phyloP scores from a whole-genome alignment of 2,113 vertebrate species.

The Morone chrysops region DNA sequence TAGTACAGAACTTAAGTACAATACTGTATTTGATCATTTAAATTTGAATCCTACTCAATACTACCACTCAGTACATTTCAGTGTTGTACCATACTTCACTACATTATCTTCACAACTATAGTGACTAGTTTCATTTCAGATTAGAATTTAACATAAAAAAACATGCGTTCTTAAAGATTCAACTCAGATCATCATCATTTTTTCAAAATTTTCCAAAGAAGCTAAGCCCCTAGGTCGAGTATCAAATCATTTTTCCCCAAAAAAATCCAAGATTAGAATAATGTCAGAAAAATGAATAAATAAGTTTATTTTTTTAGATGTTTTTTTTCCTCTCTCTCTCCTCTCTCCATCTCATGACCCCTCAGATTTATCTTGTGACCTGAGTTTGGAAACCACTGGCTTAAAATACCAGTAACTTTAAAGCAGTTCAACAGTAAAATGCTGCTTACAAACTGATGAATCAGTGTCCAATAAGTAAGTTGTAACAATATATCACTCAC shows the following conservation, averaged over 20 bases:
- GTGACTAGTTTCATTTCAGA: background rate
- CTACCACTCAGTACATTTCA: background rate
- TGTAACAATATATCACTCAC: too few species aligned
- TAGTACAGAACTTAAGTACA: too few species aligned
- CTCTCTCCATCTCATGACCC: background rate
- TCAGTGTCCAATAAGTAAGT: too few species aligned
- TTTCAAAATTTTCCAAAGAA: too few species aligned
- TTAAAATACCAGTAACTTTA: background rate
- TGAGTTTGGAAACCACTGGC: background rate
- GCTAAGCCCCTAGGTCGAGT: too few species aligned
- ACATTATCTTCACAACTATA: background rate
- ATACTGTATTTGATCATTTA: background rate
- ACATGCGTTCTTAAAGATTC: too few species aligned
- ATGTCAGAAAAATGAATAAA: background rate
- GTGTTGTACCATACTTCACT: background rate
- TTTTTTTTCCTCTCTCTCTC: background rate
- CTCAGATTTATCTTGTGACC: background rate
- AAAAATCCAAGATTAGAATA: background rate
- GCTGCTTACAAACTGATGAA: background rate
- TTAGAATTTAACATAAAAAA: background rate
- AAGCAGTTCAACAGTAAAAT: background rate
- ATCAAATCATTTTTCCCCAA: too few species aligned
- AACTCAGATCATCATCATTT: too few species aligned
- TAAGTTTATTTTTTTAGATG: background rate
- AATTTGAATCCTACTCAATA: background rate